Percentiles rank a stretch among this genome's conserved stretches.
These are phyloP conservation scores for Sciurus carolinensis DNA, from an alignment of 2,797 vertebrate genomes.

Conservation along the genomic window DNA sequence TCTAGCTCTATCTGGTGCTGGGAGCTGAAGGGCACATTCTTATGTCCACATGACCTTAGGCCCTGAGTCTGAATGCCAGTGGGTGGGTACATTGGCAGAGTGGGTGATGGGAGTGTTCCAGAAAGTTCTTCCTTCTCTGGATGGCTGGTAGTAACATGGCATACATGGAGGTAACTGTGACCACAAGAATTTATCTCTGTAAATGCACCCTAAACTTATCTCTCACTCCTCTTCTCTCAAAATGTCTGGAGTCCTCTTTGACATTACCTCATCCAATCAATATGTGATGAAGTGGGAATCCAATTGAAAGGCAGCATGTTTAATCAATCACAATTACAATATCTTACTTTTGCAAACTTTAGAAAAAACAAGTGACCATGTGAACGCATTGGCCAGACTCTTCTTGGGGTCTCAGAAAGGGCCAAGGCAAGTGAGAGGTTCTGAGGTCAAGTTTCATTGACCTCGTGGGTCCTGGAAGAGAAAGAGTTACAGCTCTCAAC, in stretches of 20 bases:
- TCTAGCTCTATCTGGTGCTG: not conserved
- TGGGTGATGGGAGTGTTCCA: not conserved
- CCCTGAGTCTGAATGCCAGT: not conserved
- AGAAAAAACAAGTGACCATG: not conserved
- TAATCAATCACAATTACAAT: not conserved
- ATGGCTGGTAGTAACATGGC: not conserved
- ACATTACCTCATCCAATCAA: not conserved
- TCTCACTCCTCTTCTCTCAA: not conserved
- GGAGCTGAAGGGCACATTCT: not conserved
- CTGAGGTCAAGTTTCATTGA: not conserved
- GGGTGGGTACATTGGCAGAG: not conserved
- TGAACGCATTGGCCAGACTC: not conserved
- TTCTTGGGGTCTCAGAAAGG: not conserved
- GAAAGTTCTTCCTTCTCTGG: not conserved
- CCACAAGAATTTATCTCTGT: not conserved
- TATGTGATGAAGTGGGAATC: not conserved
- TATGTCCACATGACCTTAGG: not conserved
- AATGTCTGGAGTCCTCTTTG: not conserved
- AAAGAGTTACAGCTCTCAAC: not conserved
- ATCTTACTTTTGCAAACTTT: not conserved
- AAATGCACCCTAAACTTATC: not conserved
- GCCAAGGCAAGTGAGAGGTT: not conserved
- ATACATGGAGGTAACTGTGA: not conserved
- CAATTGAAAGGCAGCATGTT: not conserved
- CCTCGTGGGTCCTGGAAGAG: not conserved